phyloP scores from a whole-genome alignment of 2,113 vertebrate species.

The Phrynocephalus versicolor region DNA sequence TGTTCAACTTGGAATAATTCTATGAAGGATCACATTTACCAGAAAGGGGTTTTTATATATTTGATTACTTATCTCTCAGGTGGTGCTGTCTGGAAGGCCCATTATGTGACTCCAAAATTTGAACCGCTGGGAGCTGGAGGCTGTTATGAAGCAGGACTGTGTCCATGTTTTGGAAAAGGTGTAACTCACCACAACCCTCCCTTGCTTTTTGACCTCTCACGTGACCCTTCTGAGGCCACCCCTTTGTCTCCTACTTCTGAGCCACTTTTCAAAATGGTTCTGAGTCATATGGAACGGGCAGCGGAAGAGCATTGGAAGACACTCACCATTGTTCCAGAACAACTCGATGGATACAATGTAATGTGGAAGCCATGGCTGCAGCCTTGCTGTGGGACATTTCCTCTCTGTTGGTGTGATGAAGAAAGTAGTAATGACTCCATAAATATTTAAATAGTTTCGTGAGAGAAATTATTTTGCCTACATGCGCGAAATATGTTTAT shows the following conservation, averaged over 20 bases:
- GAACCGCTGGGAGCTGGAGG: conserved; percentile 73
- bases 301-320: conserved; percentile 71
- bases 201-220: conserved; percentile 79
- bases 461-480: background rate
- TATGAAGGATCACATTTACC: background rate
- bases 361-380: conserved; percentile 88
- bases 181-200: conserved; percentile 80
- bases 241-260: conserved; percentile 71
- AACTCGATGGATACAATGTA: conserved; percentile 74
- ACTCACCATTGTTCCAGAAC: conserved; percentile 65
- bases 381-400: conserved; percentile 87
- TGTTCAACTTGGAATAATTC: background rate
- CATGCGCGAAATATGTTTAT: background rate
- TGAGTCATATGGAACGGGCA: conserved; percentile 64
- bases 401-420: conserved; percentile 80
- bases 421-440: background rate
- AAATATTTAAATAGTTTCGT: conserved; percentile 6
- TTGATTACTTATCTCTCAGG: conserved; percentile 66
- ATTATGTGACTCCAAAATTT: conserved; percentile 84
- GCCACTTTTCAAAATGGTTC: conserved; percentile 66
- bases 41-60: background rate
- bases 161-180: conserved; percentile 67
- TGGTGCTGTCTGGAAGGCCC: conserved; percentile 81
- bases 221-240: conserved; percentile 80
- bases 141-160: conserved; percentile 75